Percentiles rank a stretch among this genome's conserved stretches.
Evolutionary conservation across 2,888 invertebrate species (phyloP).

Genomic region (Nomada ferruginata): DNA sequence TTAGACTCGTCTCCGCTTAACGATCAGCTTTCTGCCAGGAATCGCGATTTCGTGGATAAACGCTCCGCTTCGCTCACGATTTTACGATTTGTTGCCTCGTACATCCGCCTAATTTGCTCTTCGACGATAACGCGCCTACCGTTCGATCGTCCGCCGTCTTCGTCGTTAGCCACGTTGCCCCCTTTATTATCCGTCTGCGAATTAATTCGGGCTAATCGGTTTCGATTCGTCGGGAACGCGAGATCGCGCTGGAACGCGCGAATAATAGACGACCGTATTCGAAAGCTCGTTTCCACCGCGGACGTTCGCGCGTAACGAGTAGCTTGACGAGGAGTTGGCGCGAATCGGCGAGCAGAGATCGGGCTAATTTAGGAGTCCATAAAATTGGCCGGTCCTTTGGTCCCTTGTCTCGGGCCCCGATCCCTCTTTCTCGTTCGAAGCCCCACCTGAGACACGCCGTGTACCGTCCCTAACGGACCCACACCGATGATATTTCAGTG

Average conservation of each 20-base stretch:
- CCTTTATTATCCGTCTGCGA: slow-evolving; percentile 13
- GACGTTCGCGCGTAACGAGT: slow-evolving; percentile 48
- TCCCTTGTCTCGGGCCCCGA: slow-evolving; percentile 70
- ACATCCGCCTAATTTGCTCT: slow-evolving; percentile 18
- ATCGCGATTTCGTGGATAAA: slow-evolving; percentile 54
- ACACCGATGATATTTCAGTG: slow-evolving; percentile 81
- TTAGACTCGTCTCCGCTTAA: slow-evolving; percentile 39
- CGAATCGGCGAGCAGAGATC: slow-evolving; percentile 58
- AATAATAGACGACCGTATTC: neutral
- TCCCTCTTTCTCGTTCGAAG: slow-evolving; percentile 60
- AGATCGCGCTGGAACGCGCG: neutral
- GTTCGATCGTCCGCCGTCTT: neutral
- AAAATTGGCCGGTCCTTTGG: slow-evolving; percentile 73
- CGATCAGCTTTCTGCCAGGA: slow-evolving; percentile 35
- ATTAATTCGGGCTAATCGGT: slow-evolving; percentile 7
- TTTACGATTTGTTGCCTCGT: slow-evolving; percentile 33
- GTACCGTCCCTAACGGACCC: slow-evolving; percentile 72
- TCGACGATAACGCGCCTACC: neutral
- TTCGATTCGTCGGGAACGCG: neutral
- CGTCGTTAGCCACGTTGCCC: neutral
- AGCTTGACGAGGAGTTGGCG: slow-evolving; percentile 49
- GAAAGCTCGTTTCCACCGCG: neutral
- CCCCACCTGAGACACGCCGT: slow-evolving; percentile 66
- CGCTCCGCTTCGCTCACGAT: slow-evolving; percentile 20
- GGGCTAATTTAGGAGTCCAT: slow-evolving; percentile 75